Percentiles rank a stretch among this genome's conserved stretches.
Evolutionary conservation across 1,140 invertebrate genomes (phyloP).

Genomic region (Daktulosphaira vitifoliae): DNA sequence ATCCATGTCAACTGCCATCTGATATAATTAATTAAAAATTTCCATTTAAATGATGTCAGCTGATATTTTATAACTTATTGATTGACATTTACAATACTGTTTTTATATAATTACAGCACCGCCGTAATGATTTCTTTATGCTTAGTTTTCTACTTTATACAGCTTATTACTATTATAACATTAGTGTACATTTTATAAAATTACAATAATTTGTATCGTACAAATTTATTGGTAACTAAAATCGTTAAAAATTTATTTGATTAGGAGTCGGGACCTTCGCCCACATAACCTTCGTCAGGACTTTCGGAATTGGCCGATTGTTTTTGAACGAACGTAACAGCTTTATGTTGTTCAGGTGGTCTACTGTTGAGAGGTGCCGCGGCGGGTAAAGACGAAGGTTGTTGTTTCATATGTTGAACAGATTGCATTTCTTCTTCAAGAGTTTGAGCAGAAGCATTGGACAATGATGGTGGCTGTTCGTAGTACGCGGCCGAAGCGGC

Average conservation of each 20-base stretch:
- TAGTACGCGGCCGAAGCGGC: slow-evolving; percentile 39
- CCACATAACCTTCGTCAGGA: slow-evolving; percentile 78
- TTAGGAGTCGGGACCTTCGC: slow-evolving; percentile 51
- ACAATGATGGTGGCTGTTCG: slow-evolving; percentile 38
- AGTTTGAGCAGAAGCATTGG: slow-evolving; percentile 39
- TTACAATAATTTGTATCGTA: neutral
- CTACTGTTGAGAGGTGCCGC: neutral
- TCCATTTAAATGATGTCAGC: no score
- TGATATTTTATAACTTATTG: no score
- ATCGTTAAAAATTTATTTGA: slow-evolving; percentile 29
- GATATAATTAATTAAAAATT: no score
- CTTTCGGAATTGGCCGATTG: slow-evolving; percentile 69
- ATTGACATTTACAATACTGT: no score
- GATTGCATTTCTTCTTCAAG: slow-evolving; percentile 20
- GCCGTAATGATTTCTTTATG: no score
- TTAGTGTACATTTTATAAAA: neutral
- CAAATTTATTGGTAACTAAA: neutral
- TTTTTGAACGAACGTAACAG: slow-evolving; percentile 21
- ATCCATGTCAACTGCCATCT: no score
- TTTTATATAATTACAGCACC: no score
- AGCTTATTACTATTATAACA: neutral
- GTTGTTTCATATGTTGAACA: neutral
- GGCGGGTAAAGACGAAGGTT: neutral
- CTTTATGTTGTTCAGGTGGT: slow-evolving; percentile 5
- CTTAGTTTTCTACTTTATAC: no score